Evolutionary conservation across 2,113 vertebrate species (phyloP).

Genomic region (Clarias gariepinus): DNA sequence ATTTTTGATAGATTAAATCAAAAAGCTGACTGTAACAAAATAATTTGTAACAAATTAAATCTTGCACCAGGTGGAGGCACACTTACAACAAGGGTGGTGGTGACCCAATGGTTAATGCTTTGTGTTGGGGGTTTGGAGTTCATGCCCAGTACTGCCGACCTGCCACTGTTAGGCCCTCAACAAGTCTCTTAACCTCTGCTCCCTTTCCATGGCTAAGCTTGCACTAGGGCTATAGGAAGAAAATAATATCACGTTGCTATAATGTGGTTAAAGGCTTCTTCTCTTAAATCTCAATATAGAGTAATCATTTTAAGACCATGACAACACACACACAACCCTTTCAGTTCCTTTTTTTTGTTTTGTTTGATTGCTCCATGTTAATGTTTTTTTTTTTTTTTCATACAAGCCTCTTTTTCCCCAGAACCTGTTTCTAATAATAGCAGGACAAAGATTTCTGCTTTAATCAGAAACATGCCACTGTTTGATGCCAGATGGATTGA

Average conservation of each 20-base stretch:
- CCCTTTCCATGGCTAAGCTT: no score
- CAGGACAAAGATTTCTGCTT: constrained; percentile 52
- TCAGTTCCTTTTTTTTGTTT: constrained; percentile 7
- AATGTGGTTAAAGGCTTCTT: no score
- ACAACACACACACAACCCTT: constrained; percentile 9
- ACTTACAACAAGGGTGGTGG: background rate
- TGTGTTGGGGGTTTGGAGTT: no score
- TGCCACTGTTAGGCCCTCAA: no score
- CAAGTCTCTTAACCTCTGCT: no score
- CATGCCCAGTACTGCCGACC: no score
- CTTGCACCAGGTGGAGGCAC: background rate
- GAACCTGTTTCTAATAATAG: constrained; percentile 68
- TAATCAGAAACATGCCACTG: constrained; percentile 70
- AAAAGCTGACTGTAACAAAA: background rate
- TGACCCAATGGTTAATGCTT: no score
- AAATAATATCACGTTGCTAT: no score
- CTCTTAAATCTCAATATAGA: background rate
- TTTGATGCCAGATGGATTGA: constrained; percentile 57
- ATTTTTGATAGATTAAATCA: background rate
- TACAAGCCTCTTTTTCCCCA: constrained; percentile 33
- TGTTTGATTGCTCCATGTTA: constrained; percentile 42
- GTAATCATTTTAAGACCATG: background rate
- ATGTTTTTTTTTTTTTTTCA: constrained; percentile 41
- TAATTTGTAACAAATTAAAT: no score
- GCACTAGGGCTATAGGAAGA: no score